phyloP scores from a whole-genome alignment of 2,113 vertebrate species.

The Piprites chloris region DNA sequence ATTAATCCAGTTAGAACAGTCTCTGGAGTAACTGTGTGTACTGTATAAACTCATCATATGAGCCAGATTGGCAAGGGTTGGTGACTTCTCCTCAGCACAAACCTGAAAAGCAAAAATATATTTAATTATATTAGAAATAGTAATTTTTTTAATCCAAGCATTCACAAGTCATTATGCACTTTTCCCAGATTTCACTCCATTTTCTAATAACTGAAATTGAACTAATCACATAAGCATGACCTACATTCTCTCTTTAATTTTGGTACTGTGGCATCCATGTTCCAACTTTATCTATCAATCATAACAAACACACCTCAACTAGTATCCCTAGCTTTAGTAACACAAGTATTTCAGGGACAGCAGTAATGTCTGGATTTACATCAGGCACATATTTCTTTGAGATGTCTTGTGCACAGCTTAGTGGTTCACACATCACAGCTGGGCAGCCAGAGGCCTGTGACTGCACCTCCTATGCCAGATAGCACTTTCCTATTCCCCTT shows the following conservation, averaged over 20 bases:
- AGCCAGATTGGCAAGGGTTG: conserved; percentile 91
- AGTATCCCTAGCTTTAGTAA: rapidly evolving
- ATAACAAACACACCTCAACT: background rate
- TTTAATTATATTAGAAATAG: background rate
- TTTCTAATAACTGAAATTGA: background rate
- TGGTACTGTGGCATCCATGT: background rate
- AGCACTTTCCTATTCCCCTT: background rate
- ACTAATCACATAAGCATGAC: background rate
- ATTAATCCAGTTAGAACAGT: conserved; percentile 97
- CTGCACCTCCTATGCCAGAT: background rate
- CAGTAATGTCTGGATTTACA: background rate
- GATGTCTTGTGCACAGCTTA: background rate
- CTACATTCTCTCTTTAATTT: background rate
- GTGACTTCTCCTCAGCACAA: conserved; percentile 92
- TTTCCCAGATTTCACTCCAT: background rate
- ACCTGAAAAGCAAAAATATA: conserved; percentile 66
- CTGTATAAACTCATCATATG: conserved; percentile 99
- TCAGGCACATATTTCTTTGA: background rate
- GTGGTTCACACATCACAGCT: background rate
- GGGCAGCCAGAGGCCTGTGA: background rate
- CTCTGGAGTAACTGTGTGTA: conserved; percentile 95
- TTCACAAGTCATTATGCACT: background rate
- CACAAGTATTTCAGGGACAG: background rate
- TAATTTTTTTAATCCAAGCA: background rate
- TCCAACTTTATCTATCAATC: background rate